These are phyloP conservation scores for Drosophila mojavensis DNA, from an alignment of 1,140 invertebrate species.

Conservation along the genomic window DNA sequence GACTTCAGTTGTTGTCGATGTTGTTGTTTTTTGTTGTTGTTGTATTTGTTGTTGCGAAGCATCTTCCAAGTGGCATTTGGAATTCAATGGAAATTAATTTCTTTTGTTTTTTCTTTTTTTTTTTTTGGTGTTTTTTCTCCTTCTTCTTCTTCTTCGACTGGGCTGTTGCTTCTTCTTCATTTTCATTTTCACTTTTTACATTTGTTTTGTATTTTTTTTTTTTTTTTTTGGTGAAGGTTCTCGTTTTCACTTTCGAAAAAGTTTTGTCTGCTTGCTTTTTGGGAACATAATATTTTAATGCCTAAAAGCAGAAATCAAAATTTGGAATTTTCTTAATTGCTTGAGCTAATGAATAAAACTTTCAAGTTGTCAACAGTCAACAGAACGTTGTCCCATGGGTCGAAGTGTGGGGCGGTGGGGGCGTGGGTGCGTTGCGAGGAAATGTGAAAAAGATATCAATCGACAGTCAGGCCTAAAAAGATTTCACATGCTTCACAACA, in stretches of 20 bases:
- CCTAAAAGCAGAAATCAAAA: conserved; percentile 5
- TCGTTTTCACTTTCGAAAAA: conserved; percentile 71
- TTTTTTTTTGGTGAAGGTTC: conserved; percentile 50
- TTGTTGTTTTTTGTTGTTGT: too few relatives aligned
- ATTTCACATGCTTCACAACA: conserved; percentile 22
- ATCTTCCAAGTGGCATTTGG: conserved; percentile 69
- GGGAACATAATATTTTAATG: conserved; percentile 17
- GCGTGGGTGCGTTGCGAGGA: not conserved
- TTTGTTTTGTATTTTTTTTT: conserved; percentile 17
- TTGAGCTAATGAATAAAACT: conserved; percentile 9
- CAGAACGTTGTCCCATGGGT: not conserved
- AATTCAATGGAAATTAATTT: conserved; percentile 82
- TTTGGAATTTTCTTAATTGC: conserved; percentile 6
- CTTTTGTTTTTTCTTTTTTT: conserved; percentile 44
- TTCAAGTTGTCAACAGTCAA: conserved; percentile 2
- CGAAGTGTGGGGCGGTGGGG: too few relatives aligned
- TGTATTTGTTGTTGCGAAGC: conserved; percentile 24
- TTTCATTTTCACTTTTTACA: conserved; percentile 74
- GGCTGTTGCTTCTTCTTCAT: conserved; percentile 37
- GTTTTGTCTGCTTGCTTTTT: conserved; percentile 21
- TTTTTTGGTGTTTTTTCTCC: conserved; percentile 22
- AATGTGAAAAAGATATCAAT: conserved; percentile 26
- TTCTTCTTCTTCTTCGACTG: conserved; percentile 25
- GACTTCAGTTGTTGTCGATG: conserved; percentile 45
- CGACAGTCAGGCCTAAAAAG: conserved; percentile 16